Evolutionary conservation across 2,888 invertebrate species (phyloP).

Genomic region (Tineola bisselliella): DNA sequence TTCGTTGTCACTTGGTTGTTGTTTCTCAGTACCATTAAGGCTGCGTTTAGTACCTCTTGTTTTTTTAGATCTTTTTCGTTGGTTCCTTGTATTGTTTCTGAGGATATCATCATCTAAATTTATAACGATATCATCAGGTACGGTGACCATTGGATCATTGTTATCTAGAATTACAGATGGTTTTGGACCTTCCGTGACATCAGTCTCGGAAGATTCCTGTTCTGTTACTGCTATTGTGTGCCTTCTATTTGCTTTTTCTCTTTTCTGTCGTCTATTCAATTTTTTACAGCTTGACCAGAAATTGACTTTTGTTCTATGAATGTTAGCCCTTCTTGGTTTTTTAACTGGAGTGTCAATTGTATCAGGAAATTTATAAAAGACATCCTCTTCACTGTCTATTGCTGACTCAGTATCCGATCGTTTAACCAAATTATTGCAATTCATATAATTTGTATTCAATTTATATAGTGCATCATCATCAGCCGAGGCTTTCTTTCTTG

Average conservation of each 20-base stretch:
- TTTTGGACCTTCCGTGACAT: constrained; percentile 29
- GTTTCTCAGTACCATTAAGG: constrained; percentile 25
- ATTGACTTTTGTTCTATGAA: constrained; percentile 39
- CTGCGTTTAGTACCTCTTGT: constrained; percentile 32
- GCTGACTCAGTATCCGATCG: not conserved
- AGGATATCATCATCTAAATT: constrained; percentile 54
- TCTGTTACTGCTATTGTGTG: constrained; percentile 37
- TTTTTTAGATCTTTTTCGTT: not conserved
- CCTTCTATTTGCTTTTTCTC: constrained; percentile 26
- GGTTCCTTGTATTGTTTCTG: constrained; percentile 27
- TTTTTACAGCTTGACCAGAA: constrained; percentile 52
- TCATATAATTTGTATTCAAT: constrained; percentile 36
- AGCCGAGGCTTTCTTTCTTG: too few relatives aligned
- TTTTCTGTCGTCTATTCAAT: constrained; percentile 31
- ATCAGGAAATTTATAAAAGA: constrained; percentile 46
- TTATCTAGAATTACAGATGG: constrained; percentile 48
- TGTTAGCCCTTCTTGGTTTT: constrained; percentile 25
- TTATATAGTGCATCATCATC: constrained; percentile 34
- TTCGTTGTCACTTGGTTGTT: constrained; percentile 45
- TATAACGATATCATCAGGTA: constrained; percentile 61
- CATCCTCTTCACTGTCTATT: constrained; percentile 35
- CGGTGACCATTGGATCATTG: constrained; percentile 59
- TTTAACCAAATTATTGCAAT: not conserved
- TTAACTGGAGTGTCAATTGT: not conserved
- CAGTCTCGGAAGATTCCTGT: constrained; percentile 18